Conservation (phyloP, 2,888 invertebrate species). For the Napeogenes sylphis region DNA sequence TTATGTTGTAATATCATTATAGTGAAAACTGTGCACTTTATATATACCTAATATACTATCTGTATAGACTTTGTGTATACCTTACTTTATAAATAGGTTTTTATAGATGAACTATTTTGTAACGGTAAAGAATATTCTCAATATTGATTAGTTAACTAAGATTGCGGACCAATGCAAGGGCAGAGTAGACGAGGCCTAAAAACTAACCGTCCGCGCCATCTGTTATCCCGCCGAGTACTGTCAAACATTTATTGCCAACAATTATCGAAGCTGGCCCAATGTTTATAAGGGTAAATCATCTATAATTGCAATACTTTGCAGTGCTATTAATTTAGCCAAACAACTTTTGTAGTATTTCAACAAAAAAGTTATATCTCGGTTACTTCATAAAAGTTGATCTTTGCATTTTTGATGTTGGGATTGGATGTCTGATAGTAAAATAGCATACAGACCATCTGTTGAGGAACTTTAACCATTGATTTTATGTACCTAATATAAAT, state of each 20-base stretch:
- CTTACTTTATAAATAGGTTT: too few species aligned
- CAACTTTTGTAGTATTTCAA: conserved; percentile 10
- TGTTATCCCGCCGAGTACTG: conserved; percentile 4
- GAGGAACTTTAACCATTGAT: background rate
- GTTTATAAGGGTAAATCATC: conserved; percentile 24
- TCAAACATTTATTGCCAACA: conserved; percentile 20
- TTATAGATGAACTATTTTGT: too few species aligned
- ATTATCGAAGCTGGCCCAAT: conserved; percentile 10
- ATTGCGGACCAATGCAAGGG: background rate
- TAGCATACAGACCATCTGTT: background rate
- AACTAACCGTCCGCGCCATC: background rate
- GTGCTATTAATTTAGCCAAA: conserved; percentile 19
- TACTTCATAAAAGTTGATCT: conserved; percentile 4
- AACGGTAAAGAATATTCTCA: too few species aligned
- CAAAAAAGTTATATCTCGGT: conserved; percentile 4
- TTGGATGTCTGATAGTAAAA: background rate
- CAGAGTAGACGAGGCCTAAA: background rate
- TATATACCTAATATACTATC: too few species aligned
- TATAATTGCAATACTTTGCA: conserved; percentile 18
- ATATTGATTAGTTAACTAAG: background rate
- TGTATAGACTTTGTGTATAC: too few species aligned
- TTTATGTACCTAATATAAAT: background rate
- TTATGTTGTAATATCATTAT: too few species aligned
- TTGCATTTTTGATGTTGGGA: background rate
- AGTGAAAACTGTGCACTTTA: too few species aligned